Percentiles rank a stretch among this genome's conserved stretches.
These are phyloP conservation scores for Macaca nemestrina DNA, from an alignment of 2,113 vertebrate species.

Conservation along the genomic window DNA sequence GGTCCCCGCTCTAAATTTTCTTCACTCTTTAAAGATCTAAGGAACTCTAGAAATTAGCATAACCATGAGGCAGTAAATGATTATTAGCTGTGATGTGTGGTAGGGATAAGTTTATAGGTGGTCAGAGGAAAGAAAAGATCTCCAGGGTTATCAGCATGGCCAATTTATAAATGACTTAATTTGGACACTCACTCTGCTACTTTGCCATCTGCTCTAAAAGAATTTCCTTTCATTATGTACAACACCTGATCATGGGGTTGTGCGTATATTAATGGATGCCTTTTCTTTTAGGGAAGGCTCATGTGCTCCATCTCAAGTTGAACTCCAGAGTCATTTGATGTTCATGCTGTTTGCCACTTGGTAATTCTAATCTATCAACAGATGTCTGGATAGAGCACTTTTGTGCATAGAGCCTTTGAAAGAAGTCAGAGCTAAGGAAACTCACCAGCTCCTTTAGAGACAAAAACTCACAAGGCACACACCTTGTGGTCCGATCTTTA, in stretches of 20 bases:
- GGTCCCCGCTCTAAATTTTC: background rate
- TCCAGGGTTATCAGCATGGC: slow-evolving; percentile 29
- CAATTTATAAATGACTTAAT: slow-evolving; percentile 71
- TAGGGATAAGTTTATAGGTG: slow-evolving; percentile 31
- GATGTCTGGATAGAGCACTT: slow-evolving; percentile 40
- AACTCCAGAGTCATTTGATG: slow-evolving; percentile 65
- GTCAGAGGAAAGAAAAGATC: slow-evolving; percentile 45
- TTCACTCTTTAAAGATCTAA: slow-evolving; percentile 44
- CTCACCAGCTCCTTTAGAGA: slow-evolving; percentile 45
- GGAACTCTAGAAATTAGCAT: slow-evolving; percentile 47
- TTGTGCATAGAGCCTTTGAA: slow-evolving; percentile 58
- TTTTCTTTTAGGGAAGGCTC: slow-evolving; percentile 70
- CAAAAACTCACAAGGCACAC: slow-evolving; percentile 55
- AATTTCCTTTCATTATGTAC: slow-evolving; percentile 66
- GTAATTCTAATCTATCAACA: slow-evolving; percentile 75
- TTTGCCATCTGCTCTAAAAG: slow-evolving; percentile 69
- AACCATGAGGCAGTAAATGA: slow-evolving; percentile 36
- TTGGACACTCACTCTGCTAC: slow-evolving; percentile 55
- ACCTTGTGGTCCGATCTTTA: slow-evolving; percentile 51
- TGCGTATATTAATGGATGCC: slow-evolving; percentile 60
- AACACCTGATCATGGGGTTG: slow-evolving; percentile 26
- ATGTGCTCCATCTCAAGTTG: slow-evolving; percentile 61
- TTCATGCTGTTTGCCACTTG: slow-evolving; percentile 63
- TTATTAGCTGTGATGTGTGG: slow-evolving; percentile 27
- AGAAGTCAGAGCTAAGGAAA: slow-evolving; percentile 60